These are phyloP conservation scores for Caenorhabditis drosophilae DNA, from an alignment of 2,888 invertebrate genomes.

Conservation along the genomic window DNA sequence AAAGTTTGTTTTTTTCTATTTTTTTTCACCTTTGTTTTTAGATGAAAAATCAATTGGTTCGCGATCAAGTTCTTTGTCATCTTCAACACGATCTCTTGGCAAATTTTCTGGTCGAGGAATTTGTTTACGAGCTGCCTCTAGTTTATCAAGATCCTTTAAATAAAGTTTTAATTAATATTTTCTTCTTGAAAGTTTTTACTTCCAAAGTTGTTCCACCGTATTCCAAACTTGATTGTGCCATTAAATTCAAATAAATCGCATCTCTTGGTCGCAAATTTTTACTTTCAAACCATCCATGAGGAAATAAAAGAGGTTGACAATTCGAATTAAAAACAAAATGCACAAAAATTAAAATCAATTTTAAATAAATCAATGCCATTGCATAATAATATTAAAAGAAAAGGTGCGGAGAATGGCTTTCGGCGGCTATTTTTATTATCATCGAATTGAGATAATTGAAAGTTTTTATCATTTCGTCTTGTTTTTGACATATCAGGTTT, in stretches of 20 bases:
- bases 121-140: slow-evolving; percentile 39
- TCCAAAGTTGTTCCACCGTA: slow-evolving; percentile 53
- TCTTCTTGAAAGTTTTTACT: background rate
- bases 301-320: slow-evolving; percentile 49
- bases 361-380: too few species aligned
- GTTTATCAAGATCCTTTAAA: slow-evolving; percentile 44
- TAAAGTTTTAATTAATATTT: background rate
- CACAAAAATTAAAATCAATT: background rate
- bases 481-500: too few species aligned
- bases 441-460: too few species aligned
- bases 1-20: background rate
- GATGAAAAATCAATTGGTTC: slow-evolving; percentile 9
- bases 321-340: background rate
- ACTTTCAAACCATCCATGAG: slow-evolving; percentile 58
- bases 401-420: too few species aligned
- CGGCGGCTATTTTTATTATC: too few species aligned
- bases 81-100: slow-evolving; percentile 37
- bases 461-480: too few species aligned
- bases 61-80: slow-evolving; percentile 35
- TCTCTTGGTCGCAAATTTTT: slow-evolving; percentile 53
- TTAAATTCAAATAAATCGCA: slow-evolving; percentile 55
- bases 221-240: slow-evolving; percentile 55
- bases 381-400: too few species aligned
- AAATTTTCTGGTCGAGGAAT: slow-evolving; percentile 39
- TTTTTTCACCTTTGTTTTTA: background rate